Evolutionary conservation across 2,797 vertebrate species (phyloP), one percentile per base, ranked within the genome.

Genomic region (Hybognathus amarus): DNA sequence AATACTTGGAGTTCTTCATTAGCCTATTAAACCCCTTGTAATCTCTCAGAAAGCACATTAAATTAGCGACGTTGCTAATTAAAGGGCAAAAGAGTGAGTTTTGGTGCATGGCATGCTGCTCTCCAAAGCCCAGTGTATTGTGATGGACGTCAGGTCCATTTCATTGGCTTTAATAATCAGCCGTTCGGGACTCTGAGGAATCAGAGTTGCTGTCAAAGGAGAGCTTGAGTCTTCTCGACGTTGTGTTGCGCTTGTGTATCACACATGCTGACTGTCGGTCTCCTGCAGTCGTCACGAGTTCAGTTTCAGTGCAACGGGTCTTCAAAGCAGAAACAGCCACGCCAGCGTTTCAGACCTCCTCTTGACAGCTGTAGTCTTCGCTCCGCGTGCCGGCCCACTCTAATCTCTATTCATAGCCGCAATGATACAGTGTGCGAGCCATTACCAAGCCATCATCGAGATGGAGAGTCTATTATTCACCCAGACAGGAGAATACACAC

Each of bases 31-130:
- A 87, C 85, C 61, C 67, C 59, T 79, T 85, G 63, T 89, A 90
- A 92, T 90, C 85, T 87, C 77, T 86, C 84, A 83, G 85, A 92
- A 87, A 89, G 88, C 13, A 47, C 13, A 47, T 47, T 47, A 15
- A 47, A 85, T 91, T 88, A 87, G 78, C 67, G 38, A 87, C 85
- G 79, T 85, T 85, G 80, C 83, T 91, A 92, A 92, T 89, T 91
- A 88, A 91, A 90, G 88, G 84, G 85, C 85, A 87, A 88, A 88
- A 83, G 54, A 83, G 69, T 83, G 87, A 66, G 85, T 85, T 89
- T 87, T 82, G 47, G 17, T 87, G 86, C 87, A 74, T 83, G 82
- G 76, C 63, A 83, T 80, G 83, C 81, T 85, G 54, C 27, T 85
- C 80, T 80, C 78, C 79, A 84, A 90, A 86, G 86, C 52, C 13